phyloP scores from a whole-genome alignment of 2,797 vertebrate species.

The Gastrophryne carolinensis region DNA sequence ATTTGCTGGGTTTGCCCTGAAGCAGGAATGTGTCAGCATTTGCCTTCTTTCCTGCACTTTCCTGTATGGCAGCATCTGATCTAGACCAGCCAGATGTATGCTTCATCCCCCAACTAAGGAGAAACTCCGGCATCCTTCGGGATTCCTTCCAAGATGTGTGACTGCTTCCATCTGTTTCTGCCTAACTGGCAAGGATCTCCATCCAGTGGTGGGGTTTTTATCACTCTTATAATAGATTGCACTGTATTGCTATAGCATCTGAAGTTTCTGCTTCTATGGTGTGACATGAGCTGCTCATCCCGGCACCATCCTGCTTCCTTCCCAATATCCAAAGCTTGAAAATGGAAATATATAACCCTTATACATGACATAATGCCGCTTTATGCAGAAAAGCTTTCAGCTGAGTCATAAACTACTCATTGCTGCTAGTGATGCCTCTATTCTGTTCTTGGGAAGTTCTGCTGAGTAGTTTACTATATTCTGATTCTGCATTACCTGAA shows the following conservation, averaged over 20 bases:
- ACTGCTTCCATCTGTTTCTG: constrained; percentile 97
- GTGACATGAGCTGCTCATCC: constrained; percentile 65
- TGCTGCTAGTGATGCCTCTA: no score
- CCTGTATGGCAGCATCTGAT: constrained; percentile 65
- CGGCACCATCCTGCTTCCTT: constrained; percentile 44
- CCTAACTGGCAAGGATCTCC: constrained; percentile 95
- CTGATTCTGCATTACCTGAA: no score
- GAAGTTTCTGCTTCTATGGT: constrained; percentile 57
- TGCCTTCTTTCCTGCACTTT: constrained; percentile 70
- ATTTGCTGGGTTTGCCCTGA: constrained; percentile 64
- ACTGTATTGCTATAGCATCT: constrained; percentile 56
- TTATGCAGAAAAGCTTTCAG: no score
- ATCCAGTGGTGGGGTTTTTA: constrained; percentile 86
- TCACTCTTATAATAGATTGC: constrained; percentile 68
- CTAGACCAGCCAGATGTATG: constrained; percentile 61
- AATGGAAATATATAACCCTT: no score
- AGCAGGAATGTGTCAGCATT: constrained; percentile 68
- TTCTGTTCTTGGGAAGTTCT: no score
- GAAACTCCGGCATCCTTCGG: constrained; percentile 45
- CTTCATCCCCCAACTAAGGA: constrained; percentile 57
- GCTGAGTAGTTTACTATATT: no score
- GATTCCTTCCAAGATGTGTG: constrained; percentile 84
- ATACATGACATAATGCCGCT: no score
- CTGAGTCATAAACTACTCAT: no score
- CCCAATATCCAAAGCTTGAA: background rate